These are phyloP conservation scores for Ariolimax columbianus DNA, from an alignment of 2,888 invertebrate species.

Conservation along the genomic window DNA sequence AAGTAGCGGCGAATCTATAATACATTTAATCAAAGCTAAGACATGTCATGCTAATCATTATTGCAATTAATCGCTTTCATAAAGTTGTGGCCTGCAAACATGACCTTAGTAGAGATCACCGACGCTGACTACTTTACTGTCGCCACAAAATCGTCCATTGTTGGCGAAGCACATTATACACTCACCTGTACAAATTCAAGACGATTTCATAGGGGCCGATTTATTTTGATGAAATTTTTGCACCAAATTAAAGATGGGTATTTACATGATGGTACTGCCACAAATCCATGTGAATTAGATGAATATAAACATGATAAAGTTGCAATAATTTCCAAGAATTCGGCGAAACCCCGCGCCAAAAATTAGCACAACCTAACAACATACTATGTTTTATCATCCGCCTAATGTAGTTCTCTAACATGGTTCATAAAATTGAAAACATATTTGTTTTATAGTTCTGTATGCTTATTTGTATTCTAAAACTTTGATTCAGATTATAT, in stretches of 20 bases:
- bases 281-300: constrained; percentile 30
- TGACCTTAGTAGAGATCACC: background rate
- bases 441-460: background rate
- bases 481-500: background rate
- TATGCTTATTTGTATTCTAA: background rate
- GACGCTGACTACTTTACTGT: constrained; percentile 14
- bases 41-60: background rate
- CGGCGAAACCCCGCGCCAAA: constrained; percentile 72
- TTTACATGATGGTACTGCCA: constrained; percentile 42
- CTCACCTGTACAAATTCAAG: constrained; percentile 45
- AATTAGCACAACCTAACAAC: constrained; percentile 70
- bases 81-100: background rate
- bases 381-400: constrained; percentile 47
- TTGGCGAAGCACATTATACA: constrained; percentile 33
- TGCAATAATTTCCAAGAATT: constrained; percentile 49
- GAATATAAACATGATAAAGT: constrained; percentile 37
- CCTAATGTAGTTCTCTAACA: constrained; percentile 46
- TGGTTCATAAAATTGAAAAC: background rate
- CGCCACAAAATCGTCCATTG: constrained; percentile 46
- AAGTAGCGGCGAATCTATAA: background rate
- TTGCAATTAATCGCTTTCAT: background rate
- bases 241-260: constrained; percentile 26
- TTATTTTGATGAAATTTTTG: constrained; percentile 31
- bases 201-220: background rate
- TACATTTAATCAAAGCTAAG: too few species aligned